Percentiles rank a stretch among this genome's conserved stretches.
phyloP scores from a whole-genome alignment of 2,797 vertebrate species.

The Cynopterus sphinx region DNA sequence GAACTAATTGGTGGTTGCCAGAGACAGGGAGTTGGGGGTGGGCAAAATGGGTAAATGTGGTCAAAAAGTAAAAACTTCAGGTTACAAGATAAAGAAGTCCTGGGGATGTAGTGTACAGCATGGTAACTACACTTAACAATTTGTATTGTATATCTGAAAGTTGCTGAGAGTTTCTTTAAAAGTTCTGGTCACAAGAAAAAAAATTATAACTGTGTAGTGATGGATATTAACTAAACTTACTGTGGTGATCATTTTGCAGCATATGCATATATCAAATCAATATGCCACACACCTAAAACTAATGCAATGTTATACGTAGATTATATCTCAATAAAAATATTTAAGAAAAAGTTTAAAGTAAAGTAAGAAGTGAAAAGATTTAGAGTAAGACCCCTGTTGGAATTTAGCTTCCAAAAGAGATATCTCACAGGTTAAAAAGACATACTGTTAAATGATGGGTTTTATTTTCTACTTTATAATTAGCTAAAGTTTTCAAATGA shows the following conservation, averaged over 20 bases:
- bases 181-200: background rate
- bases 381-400: background rate
- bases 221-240: background rate
- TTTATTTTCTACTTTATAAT: constrained; percentile 59
- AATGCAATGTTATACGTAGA: background rate
- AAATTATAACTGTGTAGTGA: background rate
- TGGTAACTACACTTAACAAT: background rate
- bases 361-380: background rate
- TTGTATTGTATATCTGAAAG: background rate
- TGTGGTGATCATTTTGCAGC: background rate
- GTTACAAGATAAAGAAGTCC: background rate
- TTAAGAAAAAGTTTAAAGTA: background rate
- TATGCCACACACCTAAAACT: background rate
- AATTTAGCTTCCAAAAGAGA: constrained; percentile 36
- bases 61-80: background rate
- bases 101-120: background rate
- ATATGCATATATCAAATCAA: background rate
- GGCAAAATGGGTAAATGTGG: background rate
- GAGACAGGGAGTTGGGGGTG: background rate
- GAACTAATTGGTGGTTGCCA: background rate
- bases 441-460: background rate
- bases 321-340: background rate
- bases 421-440: constrained; percentile 3
- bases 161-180: background rate
- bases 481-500: constrained; percentile 58